phyloP scores from a whole-genome alignment of 2,888 invertebrate species.

The Agapetus fuscipes region DNA sequence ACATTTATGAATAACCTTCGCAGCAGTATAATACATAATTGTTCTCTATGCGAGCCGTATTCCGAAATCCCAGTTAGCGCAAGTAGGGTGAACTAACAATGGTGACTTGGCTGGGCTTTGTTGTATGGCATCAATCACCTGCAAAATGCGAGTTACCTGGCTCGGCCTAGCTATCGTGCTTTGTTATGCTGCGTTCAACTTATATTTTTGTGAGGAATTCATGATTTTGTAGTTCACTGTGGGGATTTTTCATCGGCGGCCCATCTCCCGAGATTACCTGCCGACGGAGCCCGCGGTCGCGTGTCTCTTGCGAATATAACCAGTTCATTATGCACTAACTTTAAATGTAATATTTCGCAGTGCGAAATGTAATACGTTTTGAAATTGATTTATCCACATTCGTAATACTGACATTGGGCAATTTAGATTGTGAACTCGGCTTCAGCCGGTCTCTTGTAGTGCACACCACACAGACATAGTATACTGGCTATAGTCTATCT shows the following conservation, averaged over 20 bases:
- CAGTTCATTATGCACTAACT: too few relatives aligned
- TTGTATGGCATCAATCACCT: conserved; percentile 15
- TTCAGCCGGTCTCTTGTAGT: too few relatives aligned
- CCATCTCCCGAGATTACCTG: neutral
- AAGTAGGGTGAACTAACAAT: conserved; percentile 12
- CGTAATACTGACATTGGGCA: neutral
- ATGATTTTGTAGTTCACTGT: conserved; percentile 16
- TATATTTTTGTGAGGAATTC: conserved; percentile 15
- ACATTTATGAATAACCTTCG: too few relatives aligned
- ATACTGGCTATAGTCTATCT: too few relatives aligned
- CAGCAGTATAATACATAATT: too few relatives aligned
- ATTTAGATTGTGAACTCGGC: neutral
- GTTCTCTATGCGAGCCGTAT: too few relatives aligned
- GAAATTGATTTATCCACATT: neutral
- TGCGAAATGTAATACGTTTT: neutral
- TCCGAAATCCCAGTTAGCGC: conserved; percentile 4
- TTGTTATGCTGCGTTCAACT: conserved; percentile 1
- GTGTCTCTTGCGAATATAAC: too few relatives aligned
- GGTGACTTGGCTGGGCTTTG: conserved; percentile 9
- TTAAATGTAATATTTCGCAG: neutral
- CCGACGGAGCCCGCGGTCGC: conserved; percentile 6
- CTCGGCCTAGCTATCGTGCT: conserved; percentile 9
- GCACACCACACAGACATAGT: too few relatives aligned
- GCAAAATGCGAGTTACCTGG: conserved; percentile 20
- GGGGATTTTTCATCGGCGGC: too few relatives aligned